These are phyloP conservation scores for Julus scanicus DNA, from an alignment of 2,888 invertebrate species.

Conservation along the genomic window DNA sequence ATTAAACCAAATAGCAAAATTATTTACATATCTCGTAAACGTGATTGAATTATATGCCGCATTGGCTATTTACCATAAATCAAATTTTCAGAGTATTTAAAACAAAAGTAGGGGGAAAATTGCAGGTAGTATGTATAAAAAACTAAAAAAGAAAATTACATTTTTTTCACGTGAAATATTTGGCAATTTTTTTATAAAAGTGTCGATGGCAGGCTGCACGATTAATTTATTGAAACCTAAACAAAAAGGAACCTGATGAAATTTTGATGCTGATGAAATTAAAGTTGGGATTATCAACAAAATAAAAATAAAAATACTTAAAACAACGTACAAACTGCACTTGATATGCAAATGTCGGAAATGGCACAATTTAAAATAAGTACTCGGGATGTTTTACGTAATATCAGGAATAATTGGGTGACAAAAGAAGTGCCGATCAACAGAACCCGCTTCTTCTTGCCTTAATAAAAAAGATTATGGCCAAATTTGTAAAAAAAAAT, in stretches of 20 bases:
- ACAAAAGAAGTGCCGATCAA: background rate
- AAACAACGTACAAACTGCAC: background rate
- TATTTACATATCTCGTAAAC: background rate
- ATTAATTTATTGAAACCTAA: too few species aligned
- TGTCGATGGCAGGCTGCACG: background rate
- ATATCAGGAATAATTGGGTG: background rate
- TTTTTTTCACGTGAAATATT: background rate
- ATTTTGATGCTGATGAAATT: background rate
- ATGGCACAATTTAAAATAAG: slow-evolving; percentile 25
- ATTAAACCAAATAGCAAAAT: background rate
- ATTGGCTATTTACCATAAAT: too few species aligned
- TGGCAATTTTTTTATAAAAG: background rate
- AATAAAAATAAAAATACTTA: background rate
- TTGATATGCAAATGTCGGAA: background rate
- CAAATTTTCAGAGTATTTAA: too few species aligned
- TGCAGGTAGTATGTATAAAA: background rate
- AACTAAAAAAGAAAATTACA: background rate
- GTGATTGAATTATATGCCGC: background rate
- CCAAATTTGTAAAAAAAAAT: slow-evolving; percentile 8
- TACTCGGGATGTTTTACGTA: background rate
- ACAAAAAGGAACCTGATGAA: background rate
- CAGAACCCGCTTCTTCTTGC: background rate
- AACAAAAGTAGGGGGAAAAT: too few species aligned
- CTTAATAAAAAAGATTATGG: background rate
- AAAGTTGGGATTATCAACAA: background rate